A percentile compares a stretch with the other conserved stretches of the same genome.
phyloP scores from a whole-genome alignment of 2,113 vertebrate species.

The Petroica traversi region DNA sequence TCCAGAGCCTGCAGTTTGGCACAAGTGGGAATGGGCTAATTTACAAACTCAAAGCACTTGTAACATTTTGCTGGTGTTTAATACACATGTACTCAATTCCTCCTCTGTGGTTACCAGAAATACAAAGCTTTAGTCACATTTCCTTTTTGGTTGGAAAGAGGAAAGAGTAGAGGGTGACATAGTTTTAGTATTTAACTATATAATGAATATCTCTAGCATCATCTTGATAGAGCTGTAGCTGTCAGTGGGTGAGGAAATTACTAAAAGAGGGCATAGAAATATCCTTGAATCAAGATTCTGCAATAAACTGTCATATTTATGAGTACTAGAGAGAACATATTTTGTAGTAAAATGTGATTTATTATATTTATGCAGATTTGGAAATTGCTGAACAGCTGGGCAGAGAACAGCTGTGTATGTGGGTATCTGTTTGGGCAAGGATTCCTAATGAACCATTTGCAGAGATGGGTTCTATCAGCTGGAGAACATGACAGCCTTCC shows the following conservation, averaged over 20 bases:
- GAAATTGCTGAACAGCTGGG: constrained; percentile 35
- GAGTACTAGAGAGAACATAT: constrained; percentile 25
- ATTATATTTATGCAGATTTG: constrained; percentile 40
- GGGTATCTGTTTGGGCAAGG: not conserved
- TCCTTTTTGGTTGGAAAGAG: not conserved
- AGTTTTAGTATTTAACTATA: not conserved
- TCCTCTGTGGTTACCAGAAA: not conserved
- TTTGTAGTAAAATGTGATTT: constrained; percentile 40
- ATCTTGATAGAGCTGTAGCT: constrained; percentile 32
- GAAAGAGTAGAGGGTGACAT: not conserved
- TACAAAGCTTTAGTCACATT: not conserved
- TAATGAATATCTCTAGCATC: not conserved
- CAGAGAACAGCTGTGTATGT: not conserved
- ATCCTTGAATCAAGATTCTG: constrained; percentile 52
- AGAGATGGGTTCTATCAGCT: not conserved
- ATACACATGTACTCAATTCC: not conserved
- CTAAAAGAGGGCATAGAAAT: constrained; percentile 20
- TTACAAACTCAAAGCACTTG: not conserved
- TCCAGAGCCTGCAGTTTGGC: not conserved
- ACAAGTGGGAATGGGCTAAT: not conserved
- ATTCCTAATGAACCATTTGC: not conserved
- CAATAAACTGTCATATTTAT: constrained; percentile 21
- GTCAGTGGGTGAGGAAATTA: constrained; percentile 6
- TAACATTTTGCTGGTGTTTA: not conserved
- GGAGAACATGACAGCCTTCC: not conserved